A percentile compares a stretch with the other conserved stretches of the same genome.
phyloP scores from a whole-genome alignment of 2,797 vertebrate species.

The Rhinella marina region DNA sequence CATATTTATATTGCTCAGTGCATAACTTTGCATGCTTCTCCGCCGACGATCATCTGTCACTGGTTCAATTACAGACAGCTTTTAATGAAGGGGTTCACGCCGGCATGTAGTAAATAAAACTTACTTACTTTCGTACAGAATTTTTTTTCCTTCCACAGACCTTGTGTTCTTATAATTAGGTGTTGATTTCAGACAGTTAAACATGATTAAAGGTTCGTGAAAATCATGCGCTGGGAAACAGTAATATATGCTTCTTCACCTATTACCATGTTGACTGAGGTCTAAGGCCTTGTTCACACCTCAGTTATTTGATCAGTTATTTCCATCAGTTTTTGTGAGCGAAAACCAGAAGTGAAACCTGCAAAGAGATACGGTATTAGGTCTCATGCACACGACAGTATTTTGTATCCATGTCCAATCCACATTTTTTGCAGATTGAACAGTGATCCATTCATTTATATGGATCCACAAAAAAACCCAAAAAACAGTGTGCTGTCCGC shows the following conservation, averaged over 20 bases:
- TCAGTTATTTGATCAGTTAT: too few relatives aligned
- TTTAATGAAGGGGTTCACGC: slow-evolving; percentile 26
- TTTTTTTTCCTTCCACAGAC: neutral
- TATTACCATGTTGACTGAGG: neutral
- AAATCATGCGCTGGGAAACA: neutral
- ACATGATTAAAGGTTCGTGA: neutral
- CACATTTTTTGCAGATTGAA: too few relatives aligned
- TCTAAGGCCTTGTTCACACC: neutral
- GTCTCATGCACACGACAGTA: too few relatives aligned
- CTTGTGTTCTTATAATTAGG: slow-evolving; percentile 6
- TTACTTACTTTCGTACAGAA: neutral
- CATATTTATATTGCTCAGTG: slow-evolving; percentile 33
- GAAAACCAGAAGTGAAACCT: too few relatives aligned
- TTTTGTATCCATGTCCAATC: too few relatives aligned
- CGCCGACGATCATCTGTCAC: slow-evolving; percentile 13
- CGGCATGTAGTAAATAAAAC: slow-evolving; percentile 13
- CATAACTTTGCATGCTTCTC: slow-evolving; percentile 31
- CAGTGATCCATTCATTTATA: too few relatives aligned
- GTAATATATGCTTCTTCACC: slow-evolving; percentile 15
- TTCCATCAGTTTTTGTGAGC: too few relatives aligned
- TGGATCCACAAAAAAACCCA: too few relatives aligned
- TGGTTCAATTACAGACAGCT: slow-evolving; percentile 31
- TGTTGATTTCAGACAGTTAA: slow-evolving; percentile 29
- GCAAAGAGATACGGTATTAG: too few relatives aligned
- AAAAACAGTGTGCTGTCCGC: too few relatives aligned